Percentiles rank a stretch among this genome's conserved stretches.
Conservation (phyloP, 2,113 vertebrate genomes). For the Toxotes jaculatrix region DNA sequence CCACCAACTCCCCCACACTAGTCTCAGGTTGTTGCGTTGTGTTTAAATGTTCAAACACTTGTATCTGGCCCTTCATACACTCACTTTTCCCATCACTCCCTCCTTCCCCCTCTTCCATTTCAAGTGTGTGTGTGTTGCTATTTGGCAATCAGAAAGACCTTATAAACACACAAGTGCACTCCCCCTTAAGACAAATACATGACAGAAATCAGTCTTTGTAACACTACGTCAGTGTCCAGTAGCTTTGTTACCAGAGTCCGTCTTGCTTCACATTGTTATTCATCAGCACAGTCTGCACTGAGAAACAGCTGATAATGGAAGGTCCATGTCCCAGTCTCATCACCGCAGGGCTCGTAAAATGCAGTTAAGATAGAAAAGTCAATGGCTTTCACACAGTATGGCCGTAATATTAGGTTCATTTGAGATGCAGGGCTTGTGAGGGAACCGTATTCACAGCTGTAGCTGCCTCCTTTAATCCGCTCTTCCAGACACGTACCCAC, state of each 20-base stretch:
- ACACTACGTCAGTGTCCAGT: conserved; percentile 21
- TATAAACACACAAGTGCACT: conserved; percentile 64
- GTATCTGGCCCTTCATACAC: conserved; percentile 35
- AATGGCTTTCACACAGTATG: neutral
- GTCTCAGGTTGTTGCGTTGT: conserved; percentile 81
- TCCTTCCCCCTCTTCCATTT: conserved; percentile 22
- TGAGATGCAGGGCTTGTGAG: neutral
- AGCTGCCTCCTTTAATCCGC: conserved; percentile 16
- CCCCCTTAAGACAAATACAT: conserved; percentile 31
- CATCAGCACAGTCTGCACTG: conserved; percentile 28
- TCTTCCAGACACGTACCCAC: conserved; percentile 12
- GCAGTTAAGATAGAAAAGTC: conserved; percentile 2
- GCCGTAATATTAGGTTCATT: neutral
- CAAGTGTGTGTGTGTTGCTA: conserved; percentile 51
- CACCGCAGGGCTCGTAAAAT: neutral
- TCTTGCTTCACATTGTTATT: conserved; percentile 7
- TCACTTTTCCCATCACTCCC: conserved; percentile 2
- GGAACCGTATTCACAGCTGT: neutral
- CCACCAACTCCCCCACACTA: conserved; percentile 55
- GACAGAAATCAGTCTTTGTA: conserved; percentile 5
- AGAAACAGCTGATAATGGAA: neutral
- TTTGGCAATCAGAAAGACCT: conserved; percentile 66
- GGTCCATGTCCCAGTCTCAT: neutral
- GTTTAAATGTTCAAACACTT: conserved; percentile 58
- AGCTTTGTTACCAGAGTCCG: conserved; percentile 2